phyloP scores from a whole-genome alignment of 2,797 vertebrate genomes.

The Yasuhikotakia modesta region DNA sequence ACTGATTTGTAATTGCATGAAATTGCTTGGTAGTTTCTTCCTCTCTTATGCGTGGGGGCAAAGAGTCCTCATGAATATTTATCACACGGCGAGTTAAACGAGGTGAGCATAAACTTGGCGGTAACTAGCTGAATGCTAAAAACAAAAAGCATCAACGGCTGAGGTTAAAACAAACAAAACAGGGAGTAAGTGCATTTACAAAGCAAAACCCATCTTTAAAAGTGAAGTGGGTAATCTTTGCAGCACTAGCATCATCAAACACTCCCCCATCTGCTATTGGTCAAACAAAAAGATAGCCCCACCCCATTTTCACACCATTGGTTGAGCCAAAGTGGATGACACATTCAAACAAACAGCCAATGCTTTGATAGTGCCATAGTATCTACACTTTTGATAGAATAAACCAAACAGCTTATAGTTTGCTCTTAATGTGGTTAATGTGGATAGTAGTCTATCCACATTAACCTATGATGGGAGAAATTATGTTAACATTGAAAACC shows the following conservation, averaged over 20 bases:
- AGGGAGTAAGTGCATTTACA: background rate
- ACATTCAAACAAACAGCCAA: background rate
- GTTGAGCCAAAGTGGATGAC: background rate
- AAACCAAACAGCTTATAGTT: too few species aligned
- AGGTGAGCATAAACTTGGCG: conserved; percentile 9
- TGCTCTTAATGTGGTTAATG: too few species aligned
- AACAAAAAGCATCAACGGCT: conserved; percentile 2
- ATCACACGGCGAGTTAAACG: conserved; percentile 14
- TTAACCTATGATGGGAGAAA: background rate
- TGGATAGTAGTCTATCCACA: background rate
- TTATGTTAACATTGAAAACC: too few species aligned
- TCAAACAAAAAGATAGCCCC: background rate
- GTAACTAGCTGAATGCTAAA: conserved; percentile 37
- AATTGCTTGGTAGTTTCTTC: conserved; percentile 32
- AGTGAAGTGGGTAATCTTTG: background rate
- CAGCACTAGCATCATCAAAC: background rate
- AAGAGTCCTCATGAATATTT: conserved; percentile 25
- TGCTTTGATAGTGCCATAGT: background rate
- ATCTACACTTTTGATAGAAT: background rate
- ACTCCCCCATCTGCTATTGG: background rate
- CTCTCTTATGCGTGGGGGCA: conserved; percentile 1
- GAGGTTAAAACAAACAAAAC: background rate
- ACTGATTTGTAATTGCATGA: conserved; percentile 45
- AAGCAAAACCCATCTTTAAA: background rate
- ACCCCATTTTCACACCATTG: background rate